A percentile compares a stretch with the other conserved stretches of the same genome.
Evolutionary conservation across 2,113 vertebrate species (phyloP).

Genomic region (Camelus dromedarius): DNA sequence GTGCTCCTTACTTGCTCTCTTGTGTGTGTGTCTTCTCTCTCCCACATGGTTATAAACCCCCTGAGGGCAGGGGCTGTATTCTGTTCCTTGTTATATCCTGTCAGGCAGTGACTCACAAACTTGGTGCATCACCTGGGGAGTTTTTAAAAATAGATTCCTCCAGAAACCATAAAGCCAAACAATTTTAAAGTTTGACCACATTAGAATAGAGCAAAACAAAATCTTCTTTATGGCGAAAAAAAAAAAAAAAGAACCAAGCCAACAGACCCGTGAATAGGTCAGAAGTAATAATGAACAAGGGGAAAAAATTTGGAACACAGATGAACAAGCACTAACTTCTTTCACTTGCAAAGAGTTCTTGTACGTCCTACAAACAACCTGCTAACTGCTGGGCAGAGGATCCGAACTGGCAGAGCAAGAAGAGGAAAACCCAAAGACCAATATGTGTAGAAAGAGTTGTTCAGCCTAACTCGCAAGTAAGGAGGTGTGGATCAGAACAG

Average conservation of each 20-base stretch:
- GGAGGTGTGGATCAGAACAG: background rate
- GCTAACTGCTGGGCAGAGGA: background rate
- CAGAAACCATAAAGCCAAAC: background rate
- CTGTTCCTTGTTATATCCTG: background rate
- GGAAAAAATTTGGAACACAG: background rate
- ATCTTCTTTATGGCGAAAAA: background rate
- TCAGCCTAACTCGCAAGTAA: background rate
- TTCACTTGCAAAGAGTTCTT: background rate
- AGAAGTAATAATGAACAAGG: conserved; percentile 25
- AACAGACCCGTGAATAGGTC: background rate
- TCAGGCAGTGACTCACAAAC: background rate
- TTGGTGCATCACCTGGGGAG: background rate
- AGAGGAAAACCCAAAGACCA: background rate
- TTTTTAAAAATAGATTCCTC: background rate
- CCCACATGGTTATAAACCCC: background rate
- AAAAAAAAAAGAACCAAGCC: background rate
- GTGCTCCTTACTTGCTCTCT: background rate
- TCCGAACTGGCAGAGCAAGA: background rate
- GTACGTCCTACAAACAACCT: background rate
- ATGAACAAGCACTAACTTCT: background rate
- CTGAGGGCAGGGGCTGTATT: background rate
- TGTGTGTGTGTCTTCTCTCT: background rate
- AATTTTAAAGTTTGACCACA: background rate
- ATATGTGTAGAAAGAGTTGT: rapidly evolving
- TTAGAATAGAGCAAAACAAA: background rate